Evolutionary conservation across 2,888 invertebrate genomes (phyloP).

Genomic region (Orchesella flavescens): DNA sequence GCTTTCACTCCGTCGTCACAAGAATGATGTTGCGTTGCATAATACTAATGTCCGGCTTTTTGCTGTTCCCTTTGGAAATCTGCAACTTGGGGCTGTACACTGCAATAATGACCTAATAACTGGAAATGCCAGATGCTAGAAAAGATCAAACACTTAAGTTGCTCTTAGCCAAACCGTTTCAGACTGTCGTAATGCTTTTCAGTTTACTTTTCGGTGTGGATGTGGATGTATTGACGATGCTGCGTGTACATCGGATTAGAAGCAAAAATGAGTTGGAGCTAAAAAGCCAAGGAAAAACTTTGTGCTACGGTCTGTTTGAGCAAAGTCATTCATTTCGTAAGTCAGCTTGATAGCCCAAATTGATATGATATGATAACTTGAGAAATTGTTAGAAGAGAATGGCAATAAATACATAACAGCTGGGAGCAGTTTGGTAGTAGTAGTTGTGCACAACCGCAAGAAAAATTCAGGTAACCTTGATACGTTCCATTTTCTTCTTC

Average conservation of each 20-base stretch:
- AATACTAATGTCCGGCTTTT: not conserved
- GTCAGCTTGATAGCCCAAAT: slow-evolving; percentile 21
- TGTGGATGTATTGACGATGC: too few relatives aligned
- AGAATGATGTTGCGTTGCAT: too few relatives aligned
- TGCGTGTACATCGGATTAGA: slow-evolving; percentile 11
- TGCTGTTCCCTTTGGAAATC: slow-evolving; percentile 20
- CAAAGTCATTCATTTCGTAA: slow-evolving; percentile 37
- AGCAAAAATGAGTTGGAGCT: not conserved
- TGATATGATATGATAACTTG: slow-evolving; percentile 52
- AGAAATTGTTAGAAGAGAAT: slow-evolving; percentile 48
- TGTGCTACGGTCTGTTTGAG: not conserved
- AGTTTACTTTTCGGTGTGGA: not conserved
- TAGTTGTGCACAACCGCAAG: not conserved
- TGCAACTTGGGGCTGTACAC: slow-evolving; percentile 3
- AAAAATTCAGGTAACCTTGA: slow-evolving; percentile 52
- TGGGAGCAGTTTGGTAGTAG: slow-evolving; percentile 19
- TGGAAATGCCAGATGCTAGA: slow-evolving; percentile 46
- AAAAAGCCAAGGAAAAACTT: not conserved
- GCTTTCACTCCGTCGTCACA: too few relatives aligned
- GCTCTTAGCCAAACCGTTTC: slow-evolving; percentile 9
- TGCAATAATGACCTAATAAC: slow-evolving; percentile 30
- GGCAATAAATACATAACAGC: slow-evolving; percentile 55
- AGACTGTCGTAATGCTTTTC: not conserved
- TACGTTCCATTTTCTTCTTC: slow-evolving; percentile 45
- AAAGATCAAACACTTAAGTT: slow-evolving; percentile 28